Evolutionary conservation across 2,113 vertebrate genomes (phyloP).

Genomic region (Malurus melanocephalus): DNA sequence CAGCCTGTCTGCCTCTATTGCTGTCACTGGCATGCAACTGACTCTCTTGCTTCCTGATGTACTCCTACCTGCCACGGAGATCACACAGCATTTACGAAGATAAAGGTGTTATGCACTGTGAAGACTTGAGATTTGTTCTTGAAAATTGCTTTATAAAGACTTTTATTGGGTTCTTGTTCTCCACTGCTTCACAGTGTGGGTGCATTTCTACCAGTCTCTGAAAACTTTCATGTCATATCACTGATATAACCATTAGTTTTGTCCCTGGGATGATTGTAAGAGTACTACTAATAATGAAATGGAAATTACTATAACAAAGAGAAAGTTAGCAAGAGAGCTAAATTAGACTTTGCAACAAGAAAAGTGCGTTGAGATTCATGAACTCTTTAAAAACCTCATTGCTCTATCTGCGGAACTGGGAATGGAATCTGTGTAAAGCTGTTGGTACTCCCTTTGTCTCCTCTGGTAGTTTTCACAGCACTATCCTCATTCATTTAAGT

Average conservation of each 20-base stretch:
- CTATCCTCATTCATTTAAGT: background rate
- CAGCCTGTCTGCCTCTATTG: background rate
- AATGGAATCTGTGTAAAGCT: background rate
- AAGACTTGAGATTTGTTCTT: background rate
- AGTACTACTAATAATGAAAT: background rate
- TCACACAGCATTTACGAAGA: background rate
- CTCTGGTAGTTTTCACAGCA: background rate
- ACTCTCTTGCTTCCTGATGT: background rate
- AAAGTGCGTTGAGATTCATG: background rate
- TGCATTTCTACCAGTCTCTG: background rate
- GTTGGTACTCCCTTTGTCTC: background rate
- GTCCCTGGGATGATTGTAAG: background rate
- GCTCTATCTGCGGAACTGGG: background rate
- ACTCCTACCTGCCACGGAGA: background rate
- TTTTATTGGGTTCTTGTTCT: background rate
- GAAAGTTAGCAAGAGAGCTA: background rate
- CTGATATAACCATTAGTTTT: background rate
- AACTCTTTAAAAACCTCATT: background rate
- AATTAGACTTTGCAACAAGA: background rate
- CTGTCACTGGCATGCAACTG: background rate
- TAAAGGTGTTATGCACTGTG: background rate
- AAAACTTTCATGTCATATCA: background rate
- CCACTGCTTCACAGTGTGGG: background rate
- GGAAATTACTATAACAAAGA: background rate
- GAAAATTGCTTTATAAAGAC: background rate